Evolutionary conservation across 2,797 vertebrate genomes (phyloP).

Genomic region (Gymnodraco acuticeps): DNA sequence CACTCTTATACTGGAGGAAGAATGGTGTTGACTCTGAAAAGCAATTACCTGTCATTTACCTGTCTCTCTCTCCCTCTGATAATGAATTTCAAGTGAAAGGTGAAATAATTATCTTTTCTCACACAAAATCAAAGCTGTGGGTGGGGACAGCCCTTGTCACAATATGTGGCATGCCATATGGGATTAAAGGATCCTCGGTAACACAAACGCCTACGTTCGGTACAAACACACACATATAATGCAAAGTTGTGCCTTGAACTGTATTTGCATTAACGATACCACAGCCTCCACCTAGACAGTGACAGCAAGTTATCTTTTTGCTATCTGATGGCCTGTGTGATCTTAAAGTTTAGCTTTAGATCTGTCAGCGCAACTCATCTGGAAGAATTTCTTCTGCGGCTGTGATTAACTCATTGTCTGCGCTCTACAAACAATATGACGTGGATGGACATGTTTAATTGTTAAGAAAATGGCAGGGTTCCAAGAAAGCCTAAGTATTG

Average conservation of each 20-base stretch:
- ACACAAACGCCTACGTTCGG: slow-evolving; percentile 37
- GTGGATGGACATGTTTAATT: background rate
- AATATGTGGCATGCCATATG: slow-evolving; percentile 70
- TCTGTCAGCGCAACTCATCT: background rate
- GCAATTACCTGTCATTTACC: slow-evolving; percentile 86
- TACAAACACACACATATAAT: slow-evolving; percentile 35
- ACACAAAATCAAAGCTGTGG: slow-evolving; percentile 75
- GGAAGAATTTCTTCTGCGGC: background rate
- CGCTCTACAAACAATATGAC: slow-evolving; percentile 7
- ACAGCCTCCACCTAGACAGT: slow-evolving; percentile 5
- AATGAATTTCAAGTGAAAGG: slow-evolving; percentile 83
- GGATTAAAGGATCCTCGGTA: slow-evolving; percentile 68
- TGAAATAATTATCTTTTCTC: slow-evolving; percentile 83
- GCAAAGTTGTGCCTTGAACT: slow-evolving; percentile 48
- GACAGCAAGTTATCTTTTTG: slow-evolving; percentile 33
- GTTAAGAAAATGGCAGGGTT: background rate
- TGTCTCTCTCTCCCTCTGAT: slow-evolving; percentile 75
- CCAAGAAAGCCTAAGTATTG: slow-evolving; percentile 5
- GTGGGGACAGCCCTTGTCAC: slow-evolving; percentile 71
- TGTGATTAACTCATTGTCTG: background rate
- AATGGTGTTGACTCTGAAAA: slow-evolving; percentile 82
- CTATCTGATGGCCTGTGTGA: slow-evolving; percentile 34
- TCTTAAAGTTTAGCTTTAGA: slow-evolving; percentile 45
- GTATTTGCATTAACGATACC: slow-evolving; percentile 40
- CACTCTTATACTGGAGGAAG: slow-evolving; percentile 68